Conservation (phyloP, 2,113 vertebrate genomes). For the Drymodes brunneopygia region DNA sequence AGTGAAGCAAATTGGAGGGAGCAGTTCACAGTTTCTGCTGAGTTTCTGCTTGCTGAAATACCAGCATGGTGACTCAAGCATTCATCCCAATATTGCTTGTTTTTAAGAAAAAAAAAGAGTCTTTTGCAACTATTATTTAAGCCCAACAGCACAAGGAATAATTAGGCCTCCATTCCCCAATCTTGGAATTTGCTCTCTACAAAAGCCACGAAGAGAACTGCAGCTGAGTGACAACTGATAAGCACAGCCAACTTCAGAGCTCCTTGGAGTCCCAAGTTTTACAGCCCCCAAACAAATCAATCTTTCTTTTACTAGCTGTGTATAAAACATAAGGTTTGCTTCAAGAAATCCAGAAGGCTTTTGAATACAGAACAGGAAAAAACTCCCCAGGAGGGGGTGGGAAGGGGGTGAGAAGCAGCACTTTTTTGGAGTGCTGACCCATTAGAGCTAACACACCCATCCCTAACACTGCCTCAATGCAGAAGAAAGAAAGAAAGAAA, state of each 20-base stretch:
- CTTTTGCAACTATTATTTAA: not conserved
- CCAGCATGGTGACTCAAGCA: not conserved
- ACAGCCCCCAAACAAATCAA: not conserved
- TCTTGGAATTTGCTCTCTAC: not conserved
- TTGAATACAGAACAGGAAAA: not conserved
- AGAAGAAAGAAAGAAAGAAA: not conserved
- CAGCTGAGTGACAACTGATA: not conserved
- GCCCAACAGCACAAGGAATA: not conserved
- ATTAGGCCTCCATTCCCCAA: not conserved
- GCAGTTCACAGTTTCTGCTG: not conserved
- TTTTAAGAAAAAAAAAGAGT: not conserved
- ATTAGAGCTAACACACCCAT: not conserved
- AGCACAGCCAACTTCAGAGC: not conserved
- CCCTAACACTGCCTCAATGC: not conserved
- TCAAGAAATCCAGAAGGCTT: not conserved
- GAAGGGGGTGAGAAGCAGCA: not conserved
- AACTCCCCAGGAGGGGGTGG: not conserved
- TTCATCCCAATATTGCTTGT: not conserved
- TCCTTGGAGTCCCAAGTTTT: not conserved
- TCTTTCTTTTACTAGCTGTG: not conserved
- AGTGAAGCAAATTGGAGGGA: not conserved
- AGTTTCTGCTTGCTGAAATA: not conserved
- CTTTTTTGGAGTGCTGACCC: not conserved
- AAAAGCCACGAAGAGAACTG: not conserved
- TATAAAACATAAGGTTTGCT: constrained; percentile 15